phyloP scores from a whole-genome alignment of 2,797 vertebrate genomes.

The Phylloscopus collybita region DNA sequence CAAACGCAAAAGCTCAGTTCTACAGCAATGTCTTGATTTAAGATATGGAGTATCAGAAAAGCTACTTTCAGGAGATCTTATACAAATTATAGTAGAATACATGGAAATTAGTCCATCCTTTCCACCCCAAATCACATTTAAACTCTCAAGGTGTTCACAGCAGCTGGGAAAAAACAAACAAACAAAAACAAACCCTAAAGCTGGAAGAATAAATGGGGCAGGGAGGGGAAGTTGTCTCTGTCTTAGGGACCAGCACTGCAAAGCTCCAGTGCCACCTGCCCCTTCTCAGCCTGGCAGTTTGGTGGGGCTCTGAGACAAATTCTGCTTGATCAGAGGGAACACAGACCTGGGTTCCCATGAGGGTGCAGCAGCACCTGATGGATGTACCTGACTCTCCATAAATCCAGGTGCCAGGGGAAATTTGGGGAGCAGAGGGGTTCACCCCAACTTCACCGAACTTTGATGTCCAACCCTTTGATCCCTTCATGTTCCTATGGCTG shows the following conservation, averaged over 20 bases:
- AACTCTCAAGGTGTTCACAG: neutral
- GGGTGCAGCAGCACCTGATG: neutral
- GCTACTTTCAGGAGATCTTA: neutral
- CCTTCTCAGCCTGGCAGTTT: neutral
- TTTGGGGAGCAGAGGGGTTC: fast-evolving
- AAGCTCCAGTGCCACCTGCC: neutral
- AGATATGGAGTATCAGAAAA: neutral
- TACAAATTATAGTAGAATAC: neutral
- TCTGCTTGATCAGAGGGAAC: fast-evolving
- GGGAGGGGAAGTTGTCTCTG: neutral
- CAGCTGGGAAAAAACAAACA: no score
- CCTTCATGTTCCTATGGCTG: fast-evolving
- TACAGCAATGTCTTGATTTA: neutral
- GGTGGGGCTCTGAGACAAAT: neutral
- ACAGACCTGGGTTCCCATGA: fast-evolving
- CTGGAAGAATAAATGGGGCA: neutral
- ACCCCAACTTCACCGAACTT: neutral
- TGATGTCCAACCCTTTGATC: fast-evolving
- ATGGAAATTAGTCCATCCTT: neutral
- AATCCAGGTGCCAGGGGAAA: no score
- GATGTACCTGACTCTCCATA: neutral
- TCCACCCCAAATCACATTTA: neutral
- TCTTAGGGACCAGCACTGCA: neutral
- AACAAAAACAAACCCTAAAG: neutral
- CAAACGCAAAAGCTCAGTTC: neutral